Evolutionary conservation across 2,797 vertebrate genomes (phyloP).

Genomic region (Sardinella longiceps): DNA sequence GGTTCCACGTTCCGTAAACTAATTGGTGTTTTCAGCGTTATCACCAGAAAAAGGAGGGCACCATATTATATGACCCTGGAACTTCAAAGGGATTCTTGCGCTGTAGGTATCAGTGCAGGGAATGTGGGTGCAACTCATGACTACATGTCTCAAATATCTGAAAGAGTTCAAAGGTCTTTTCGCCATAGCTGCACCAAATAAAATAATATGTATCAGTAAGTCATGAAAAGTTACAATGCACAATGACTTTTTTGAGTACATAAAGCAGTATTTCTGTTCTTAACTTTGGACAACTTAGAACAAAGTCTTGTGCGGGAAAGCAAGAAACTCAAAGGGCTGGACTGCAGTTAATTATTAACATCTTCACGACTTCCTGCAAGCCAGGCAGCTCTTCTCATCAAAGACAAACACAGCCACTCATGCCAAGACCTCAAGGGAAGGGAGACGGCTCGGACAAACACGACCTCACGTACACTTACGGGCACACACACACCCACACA

Average conservation of each 20-base stretch:
- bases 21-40: not conserved
- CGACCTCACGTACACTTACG: not conserved
- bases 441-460: constrained; percentile 15
- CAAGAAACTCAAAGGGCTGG: not conserved
- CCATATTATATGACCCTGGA: not conserved
- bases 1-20: not conserved
- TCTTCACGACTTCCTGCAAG: constrained; percentile 38
- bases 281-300: not conserved
- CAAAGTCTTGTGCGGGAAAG: not conserved
- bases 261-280: not conserved
- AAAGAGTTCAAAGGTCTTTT: not conserved
- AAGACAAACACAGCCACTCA: constrained; percentile 59
- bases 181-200: not conserved
- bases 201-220: not conserved
- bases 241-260: not conserved
- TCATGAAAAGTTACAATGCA: not conserved
- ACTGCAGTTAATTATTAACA: constrained; percentile 69
- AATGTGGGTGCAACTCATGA: not conserved
- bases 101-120: not conserved
- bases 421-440: not conserved
- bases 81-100: constrained; percentile 10
- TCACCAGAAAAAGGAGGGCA: not conserved
- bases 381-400: constrained; percentile 50
- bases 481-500: not conserved
- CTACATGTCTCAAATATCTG: not conserved